phyloP scores from a whole-genome alignment of 2,113 vertebrate species.

The Setophaga coronata region DNA sequence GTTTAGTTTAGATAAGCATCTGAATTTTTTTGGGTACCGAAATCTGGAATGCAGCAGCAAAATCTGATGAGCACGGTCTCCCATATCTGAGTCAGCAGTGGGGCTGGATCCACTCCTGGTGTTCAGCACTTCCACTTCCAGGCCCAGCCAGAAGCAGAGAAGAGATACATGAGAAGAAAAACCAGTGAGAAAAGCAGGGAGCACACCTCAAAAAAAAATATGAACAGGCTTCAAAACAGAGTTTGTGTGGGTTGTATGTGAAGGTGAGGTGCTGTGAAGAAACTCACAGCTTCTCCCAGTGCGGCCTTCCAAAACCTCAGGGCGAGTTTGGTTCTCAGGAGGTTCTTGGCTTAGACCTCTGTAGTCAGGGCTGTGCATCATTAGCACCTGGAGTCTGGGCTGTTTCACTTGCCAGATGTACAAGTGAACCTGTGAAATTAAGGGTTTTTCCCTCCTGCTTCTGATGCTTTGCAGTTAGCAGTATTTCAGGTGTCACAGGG shows the following conservation, averaged over 20 bases:
- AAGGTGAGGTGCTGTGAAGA: background rate
- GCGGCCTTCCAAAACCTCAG: background rate
- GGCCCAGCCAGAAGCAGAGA: background rate
- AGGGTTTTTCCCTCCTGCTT: background rate
- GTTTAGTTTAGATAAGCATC: constrained; percentile 45
- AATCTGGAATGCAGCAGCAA: background rate
- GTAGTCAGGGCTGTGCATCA: background rate
- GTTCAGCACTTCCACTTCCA: constrained; percentile 26
- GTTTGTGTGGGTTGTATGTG: background rate
- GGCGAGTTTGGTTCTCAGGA: background rate
- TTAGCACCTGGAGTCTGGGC: background rate
- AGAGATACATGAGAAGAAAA: background rate
- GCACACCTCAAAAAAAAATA: background rate
- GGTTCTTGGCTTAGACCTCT: background rate
- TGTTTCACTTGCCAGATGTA: background rate
- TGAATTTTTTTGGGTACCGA: background rate
- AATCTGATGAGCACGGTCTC: constrained; percentile 15
- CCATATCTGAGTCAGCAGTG: constrained; percentile 26
- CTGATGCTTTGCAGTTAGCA: background rate
- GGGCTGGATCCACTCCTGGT: background rate
- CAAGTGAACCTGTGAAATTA: background rate
- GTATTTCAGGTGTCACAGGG: background rate
- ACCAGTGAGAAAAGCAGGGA: background rate
- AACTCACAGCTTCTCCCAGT: background rate
- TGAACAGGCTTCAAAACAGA: background rate